Evolutionary conservation across 1,140 invertebrate genomes (phyloP), one percentile per base, ranked within the genome.

Genomic region (Drosophila eugracilis): DNA sequence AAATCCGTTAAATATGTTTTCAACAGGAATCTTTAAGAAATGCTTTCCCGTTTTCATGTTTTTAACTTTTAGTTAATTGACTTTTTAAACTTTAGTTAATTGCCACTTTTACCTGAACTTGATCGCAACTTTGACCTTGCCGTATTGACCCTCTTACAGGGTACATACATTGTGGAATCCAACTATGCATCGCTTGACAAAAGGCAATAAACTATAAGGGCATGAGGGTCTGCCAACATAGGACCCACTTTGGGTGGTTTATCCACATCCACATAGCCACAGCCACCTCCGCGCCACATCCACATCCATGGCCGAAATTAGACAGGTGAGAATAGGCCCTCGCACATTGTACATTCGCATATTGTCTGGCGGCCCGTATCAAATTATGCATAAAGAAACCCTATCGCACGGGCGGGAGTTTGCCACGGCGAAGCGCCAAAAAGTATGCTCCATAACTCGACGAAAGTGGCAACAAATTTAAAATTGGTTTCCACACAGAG

Each of bases 401-500:
- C 58, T 42, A 52, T 48, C 66, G 63, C 37, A 71, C 19, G 39
- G 62, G 24, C 54, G 36, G 12, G 42, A 66, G 45, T 62, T 73
- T 62, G 67, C 26, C 45, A 21, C 5, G 42, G 37, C 47, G 41
- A 63, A 77, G 54, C 65, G 75, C 69, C 69, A 72, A 77, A 77
- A 78, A 78, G 60, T 78, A 65, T 89, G 70, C 69, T 74, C 44
- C 58, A 71, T 54, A 77, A 73, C 66, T 78, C 53, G 70, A 59
- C 63, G 74, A 71, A 86, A 86, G 60, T 88, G 74, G 78, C 78
- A 88, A 88, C 84, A 88, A 88, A 88, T 88, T 88, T 88, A 75
- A 88, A 88, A 88, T 88, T 88, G 83, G 78, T 88, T 89, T 76
- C 71, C 73, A 62, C 45, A 55, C 69, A 79, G 55, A 54, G 52